Conservation (phyloP, 2,888 invertebrate species). For the Eueremaeus valkanovi region DNA sequence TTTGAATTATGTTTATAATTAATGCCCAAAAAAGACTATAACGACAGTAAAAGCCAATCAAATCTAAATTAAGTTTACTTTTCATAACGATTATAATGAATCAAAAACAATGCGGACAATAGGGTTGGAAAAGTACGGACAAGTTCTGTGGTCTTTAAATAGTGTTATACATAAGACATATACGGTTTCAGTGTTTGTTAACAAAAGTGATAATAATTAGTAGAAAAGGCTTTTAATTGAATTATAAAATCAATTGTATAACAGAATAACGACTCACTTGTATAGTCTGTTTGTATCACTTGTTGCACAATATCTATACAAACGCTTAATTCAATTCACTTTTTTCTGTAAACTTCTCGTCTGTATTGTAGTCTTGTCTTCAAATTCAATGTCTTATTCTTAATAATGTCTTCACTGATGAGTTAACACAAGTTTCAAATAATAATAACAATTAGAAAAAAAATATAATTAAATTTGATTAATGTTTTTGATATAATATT, state of each 20-base stretch:
- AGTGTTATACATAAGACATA: too few relatives aligned
- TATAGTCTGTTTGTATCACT: neutral
- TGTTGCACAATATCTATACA: constrained; percentile 12
- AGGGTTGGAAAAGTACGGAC: too few relatives aligned
- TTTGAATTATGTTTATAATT: neutral
- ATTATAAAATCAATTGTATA: too few relatives aligned
- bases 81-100: too few relatives aligned
- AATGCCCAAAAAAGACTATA: neutral
- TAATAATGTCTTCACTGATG: neutral
- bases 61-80: neutral
- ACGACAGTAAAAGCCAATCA: neutral
- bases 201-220: too few relatives aligned
- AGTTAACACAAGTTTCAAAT: neutral
- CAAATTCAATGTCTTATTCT: neutral
- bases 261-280: neutral
- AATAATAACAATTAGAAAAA: neutral
- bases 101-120: too few relatives aligned
- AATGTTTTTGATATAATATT: neutral
- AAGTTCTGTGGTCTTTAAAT: too few relatives aligned
- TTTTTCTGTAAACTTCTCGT: too few relatives aligned
- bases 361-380: neutral
- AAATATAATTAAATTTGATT: neutral
- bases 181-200: too few relatives aligned
- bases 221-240: neutral
- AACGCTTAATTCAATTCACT: neutral